phyloP scores from a whole-genome alignment of 1,140 invertebrate species.

The Drosophila rhopaloa region DNA sequence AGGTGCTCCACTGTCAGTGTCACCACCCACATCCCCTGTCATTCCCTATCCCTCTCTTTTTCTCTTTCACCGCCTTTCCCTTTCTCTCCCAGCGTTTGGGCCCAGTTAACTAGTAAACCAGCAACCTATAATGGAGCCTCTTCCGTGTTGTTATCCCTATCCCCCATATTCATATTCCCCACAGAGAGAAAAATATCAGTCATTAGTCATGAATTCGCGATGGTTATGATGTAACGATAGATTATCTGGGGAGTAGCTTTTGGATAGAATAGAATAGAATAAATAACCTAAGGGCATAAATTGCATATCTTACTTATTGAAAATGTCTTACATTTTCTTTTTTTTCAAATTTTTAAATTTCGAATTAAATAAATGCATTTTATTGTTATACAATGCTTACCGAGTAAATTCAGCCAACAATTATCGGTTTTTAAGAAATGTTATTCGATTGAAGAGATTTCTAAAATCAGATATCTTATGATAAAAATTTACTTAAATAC shows the following conservation, averaged over 20 bases:
- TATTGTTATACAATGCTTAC: too few species aligned
- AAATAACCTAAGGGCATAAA: not conserved
- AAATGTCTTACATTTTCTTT: too few species aligned
- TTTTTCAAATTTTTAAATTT: not conserved
- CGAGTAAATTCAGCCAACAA: too few species aligned
- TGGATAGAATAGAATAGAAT: not conserved
- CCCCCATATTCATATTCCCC: slow-evolving; percentile 19
- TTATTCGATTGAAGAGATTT: too few species aligned
- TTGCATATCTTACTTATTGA: too few species aligned
- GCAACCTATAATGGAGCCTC: slow-evolving; percentile 69
- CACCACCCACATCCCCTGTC: slow-evolving; percentile 17
- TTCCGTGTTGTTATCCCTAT: slow-evolving; percentile 59
- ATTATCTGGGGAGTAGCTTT: not conserved
- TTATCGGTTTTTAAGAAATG: too few species aligned
- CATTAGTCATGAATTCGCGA: not conserved
- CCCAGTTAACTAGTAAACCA: slow-evolving; percentile 69
- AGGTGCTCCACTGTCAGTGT: slow-evolving; percentile 59
- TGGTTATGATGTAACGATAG: slow-evolving; percentile 3
- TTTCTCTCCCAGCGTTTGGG: slow-evolving; percentile 30
- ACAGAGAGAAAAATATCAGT: slow-evolving; percentile 17
- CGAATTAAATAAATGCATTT: too few species aligned
- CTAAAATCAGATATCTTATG: too few species aligned
- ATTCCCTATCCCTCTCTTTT: slow-evolving; percentile 1
- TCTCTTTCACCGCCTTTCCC: slow-evolving; percentile 12
- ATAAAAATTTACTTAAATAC: too few species aligned